Base-by-base conservation (phyloP, 2,113 vertebrate species). In the Pholis gunnellus region DNA sequence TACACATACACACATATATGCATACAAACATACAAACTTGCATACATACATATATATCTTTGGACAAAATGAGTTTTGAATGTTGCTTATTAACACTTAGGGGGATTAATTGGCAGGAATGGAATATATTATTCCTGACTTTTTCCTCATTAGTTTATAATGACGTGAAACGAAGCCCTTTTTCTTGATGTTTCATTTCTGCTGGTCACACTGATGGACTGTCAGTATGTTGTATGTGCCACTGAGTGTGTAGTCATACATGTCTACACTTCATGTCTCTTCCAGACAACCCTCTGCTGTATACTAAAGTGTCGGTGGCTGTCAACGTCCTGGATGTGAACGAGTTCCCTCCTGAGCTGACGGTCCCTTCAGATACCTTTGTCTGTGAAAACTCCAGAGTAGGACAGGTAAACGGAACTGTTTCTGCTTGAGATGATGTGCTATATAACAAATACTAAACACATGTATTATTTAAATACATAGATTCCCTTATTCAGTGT, bases 241-340 rank as follows among this genome's bases (percentile, higher is more conserved):
- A 44, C 13, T 69, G 29, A 69, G 38, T 34, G 9, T 56, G n/a
- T 70, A 64, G 38, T 60, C 5, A 75, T 3, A 60, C 38, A 5
- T 1, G 17, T 17, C 60, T 61, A 57, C 46, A 18, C 60, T 61
- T 63, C 46, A 18, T 61, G 34, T 17, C 38, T 27, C 18, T 89
- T 84, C n/a, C 91, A 99, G 98, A 95, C 87, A 97, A 97, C 44
- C 97, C 96, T 38, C 86, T 95, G 68, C 94, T 99, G 92, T 95
- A 91, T 73, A 96, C 94, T 92, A 97, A 95, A 94, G 96, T 97
- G 78, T 94, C 94, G 5, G 95, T 98, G 91, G 91, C 94, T 25
- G 93, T 98, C 93, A 96, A 96, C 81, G 93, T 98, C 64, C 70
- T 98, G 88, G 98, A 99, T 94, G 97, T 99, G 79, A 99, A 99